phyloP scores from a whole-genome alignment of 1,140 invertebrate species.

The Acyrthosiphon pisum region DNA sequence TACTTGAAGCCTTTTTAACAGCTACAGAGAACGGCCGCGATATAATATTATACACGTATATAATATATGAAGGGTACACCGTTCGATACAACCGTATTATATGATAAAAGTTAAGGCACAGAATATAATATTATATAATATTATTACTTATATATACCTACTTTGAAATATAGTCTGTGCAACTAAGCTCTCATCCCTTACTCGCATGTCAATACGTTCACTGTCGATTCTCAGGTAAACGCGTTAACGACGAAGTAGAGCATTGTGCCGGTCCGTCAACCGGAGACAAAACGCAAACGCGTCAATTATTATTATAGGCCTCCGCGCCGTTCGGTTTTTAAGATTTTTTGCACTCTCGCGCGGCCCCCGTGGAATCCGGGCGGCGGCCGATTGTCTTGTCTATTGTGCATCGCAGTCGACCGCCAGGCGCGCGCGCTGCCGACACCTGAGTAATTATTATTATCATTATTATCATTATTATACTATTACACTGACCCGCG shows the following conservation, averaged over 20 bases:
- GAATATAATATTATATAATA: too few relatives aligned
- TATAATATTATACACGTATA: background rate
- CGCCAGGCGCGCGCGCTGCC: background rate
- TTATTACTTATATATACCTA: too few relatives aligned
- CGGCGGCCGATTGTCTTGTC: conserved; percentile 38
- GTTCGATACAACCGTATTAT: too few relatives aligned
- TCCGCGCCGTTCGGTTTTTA: background rate
- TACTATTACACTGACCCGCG: background rate
- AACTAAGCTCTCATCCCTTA: background rate
- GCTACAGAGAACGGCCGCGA: background rate
- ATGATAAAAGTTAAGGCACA: too few relatives aligned
- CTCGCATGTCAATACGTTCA: background rate
- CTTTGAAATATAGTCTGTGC: too few relatives aligned
- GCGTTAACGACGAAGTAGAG: background rate
- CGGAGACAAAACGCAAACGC: conserved; percentile 29
- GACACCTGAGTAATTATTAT: conserved; percentile 41
- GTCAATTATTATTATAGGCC: conserved; percentile 4
- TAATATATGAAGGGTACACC: background rate
- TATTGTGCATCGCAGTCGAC: background rate
- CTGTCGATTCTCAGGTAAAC: background rate
- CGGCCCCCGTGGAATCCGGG: background rate
- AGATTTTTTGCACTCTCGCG: conserved; percentile 25
- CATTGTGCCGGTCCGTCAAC: conserved; percentile 9
- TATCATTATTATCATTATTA: background rate
- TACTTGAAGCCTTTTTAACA: background rate